A percentile compares a stretch with the other conserved stretches of the same genome.
Conservation (phyloP, 2,113 vertebrate genomes). For the Nyctibius bracteatus region DNA sequence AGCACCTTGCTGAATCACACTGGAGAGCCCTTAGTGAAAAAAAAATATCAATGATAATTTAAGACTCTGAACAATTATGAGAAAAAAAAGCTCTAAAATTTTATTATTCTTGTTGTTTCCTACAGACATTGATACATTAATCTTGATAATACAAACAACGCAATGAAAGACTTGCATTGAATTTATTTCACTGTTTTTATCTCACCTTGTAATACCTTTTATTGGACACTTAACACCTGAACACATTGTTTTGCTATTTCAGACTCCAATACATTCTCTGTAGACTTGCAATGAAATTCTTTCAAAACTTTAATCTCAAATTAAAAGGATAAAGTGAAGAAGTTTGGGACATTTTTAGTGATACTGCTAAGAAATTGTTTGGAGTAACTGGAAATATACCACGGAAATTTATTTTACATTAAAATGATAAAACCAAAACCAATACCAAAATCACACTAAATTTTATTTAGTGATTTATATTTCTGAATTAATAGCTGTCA, state of each 20-base stretch:
- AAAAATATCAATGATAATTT: not conserved
- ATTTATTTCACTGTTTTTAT: not conserved
- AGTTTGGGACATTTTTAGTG: not conserved
- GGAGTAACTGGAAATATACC: not conserved
- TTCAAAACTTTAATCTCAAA: not conserved
- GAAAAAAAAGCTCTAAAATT: not conserved
- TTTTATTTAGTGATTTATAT: not conserved
- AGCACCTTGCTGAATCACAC: not conserved
- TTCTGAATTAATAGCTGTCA: not conserved
- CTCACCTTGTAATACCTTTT: not conserved
- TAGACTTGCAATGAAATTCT: not conserved
- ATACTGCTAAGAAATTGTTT: not conserved
- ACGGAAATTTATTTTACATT: not conserved
- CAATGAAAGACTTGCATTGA: not conserved
- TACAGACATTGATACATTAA: not conserved
- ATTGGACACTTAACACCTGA: not conserved
- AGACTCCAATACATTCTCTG: not conserved
- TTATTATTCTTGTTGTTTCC: not conserved
- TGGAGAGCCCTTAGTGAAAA: not conserved
- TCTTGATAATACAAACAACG: not conserved
- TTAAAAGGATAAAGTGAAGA: not conserved
- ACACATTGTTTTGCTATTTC: not conserved
- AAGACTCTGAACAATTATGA: not conserved
- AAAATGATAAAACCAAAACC: not conserved
- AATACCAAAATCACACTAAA: not conserved